Evolutionary conservation across 37 sponge, comb jelly and placozoan species (phyloP).

Genomic region (Theonella swinhoei): DNA sequence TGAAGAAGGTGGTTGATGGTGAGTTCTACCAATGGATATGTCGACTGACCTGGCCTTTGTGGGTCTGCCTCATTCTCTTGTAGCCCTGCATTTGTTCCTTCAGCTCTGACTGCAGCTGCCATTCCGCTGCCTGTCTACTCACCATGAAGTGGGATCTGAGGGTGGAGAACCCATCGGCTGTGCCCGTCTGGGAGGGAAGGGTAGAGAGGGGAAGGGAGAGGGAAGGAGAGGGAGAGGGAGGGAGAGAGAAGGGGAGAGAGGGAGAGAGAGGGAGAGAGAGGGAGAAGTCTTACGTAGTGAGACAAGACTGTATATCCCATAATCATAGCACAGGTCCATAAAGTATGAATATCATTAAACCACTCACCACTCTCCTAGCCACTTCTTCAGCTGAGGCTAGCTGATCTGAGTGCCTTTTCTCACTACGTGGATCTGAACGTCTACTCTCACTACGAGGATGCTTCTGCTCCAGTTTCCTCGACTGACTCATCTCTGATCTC

Average conservation of each 20-base stretch:
- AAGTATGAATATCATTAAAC: too few relatives aligned
- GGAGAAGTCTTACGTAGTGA: too few relatives aligned
- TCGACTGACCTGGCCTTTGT: slow-evolving; percentile 93
- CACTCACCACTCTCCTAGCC: slow-evolving; percentile 67
- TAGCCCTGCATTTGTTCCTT: slow-evolving; percentile 95
- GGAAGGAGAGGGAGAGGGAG: background rate
- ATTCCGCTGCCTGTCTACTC: slow-evolving; percentile 84
- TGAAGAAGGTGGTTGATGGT: too few relatives aligned
- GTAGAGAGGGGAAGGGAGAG: background rate
- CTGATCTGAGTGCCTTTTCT: too few relatives aligned
- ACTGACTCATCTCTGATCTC: background rate
- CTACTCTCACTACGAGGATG: background rate
- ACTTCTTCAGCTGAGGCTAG: slow-evolving; percentile 39
- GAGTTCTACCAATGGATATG: too few relatives aligned
- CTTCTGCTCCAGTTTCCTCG: background rate
- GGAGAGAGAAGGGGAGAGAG: background rate
- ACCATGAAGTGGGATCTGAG: slow-evolving; percentile 87
- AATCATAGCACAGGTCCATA: too few relatives aligned
- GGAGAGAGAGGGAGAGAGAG: background rate
- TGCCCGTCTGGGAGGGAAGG: slow-evolving; percentile 16
- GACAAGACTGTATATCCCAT: too few relatives aligned
- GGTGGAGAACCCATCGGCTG: slow-evolving; percentile 82
- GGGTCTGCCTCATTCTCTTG: slow-evolving; percentile 96
- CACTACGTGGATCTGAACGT: background rate
- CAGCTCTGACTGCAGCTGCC: slow-evolving; percentile 86